A percentile compares a stretch with the other conserved stretches of the same genome.
Conservation (phyloP, 2,113 vertebrate species). For the Pyrgilauda ruficollis region DNA sequence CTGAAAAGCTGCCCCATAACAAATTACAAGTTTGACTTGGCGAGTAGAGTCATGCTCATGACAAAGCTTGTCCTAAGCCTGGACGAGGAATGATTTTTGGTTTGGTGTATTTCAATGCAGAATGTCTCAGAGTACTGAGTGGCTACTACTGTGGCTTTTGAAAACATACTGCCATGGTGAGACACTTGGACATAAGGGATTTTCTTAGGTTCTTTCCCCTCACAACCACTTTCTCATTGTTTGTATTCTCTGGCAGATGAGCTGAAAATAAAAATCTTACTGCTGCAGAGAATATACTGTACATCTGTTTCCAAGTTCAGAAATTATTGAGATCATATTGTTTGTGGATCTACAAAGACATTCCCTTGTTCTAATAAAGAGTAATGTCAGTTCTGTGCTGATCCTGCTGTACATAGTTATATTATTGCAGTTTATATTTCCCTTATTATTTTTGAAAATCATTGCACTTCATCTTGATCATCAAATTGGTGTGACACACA, state of each 20-base stretch:
- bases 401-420: slow-evolving; percentile 21
- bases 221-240: background rate
- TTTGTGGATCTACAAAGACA: slow-evolving; percentile 51
- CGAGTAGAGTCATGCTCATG: background rate
- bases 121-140: background rate
- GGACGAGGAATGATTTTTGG: background rate
- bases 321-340: slow-evolving; percentile 26
- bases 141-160: background rate
- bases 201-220: background rate
- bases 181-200: background rate
- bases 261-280: slow-evolving; percentile 35
- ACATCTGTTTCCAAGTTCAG: slow-evolving; percentile 40
- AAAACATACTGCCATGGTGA: background rate
- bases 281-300: background rate
- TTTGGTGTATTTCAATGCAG: background rate
- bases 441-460: slow-evolving; percentile 59
- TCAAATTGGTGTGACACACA: slow-evolving; percentile 18
- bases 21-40: background rate
- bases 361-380: slow-evolving; percentile 32
- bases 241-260: slow-evolving; percentile 17
- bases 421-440: slow-evolving; percentile 53
- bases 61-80: background rate
- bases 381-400: background rate
- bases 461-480: slow-evolving; percentile 66
- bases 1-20: background rate